phyloP scores from a whole-genome alignment of 2,797 vertebrate species.

The Gephyroberyx darwinii region DNA sequence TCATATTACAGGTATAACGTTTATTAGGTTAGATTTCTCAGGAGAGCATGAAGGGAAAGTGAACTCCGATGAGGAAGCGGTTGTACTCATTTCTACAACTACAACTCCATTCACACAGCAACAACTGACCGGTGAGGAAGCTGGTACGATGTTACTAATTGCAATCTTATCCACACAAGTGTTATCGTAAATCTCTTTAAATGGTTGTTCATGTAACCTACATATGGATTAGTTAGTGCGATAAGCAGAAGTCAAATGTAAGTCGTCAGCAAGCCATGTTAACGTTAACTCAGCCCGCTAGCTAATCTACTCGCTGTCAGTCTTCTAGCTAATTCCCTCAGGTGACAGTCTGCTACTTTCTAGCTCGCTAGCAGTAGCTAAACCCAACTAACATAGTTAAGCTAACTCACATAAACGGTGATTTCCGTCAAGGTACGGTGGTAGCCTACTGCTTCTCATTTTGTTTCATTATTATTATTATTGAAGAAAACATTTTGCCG shows the following conservation, averaged over 20 bases:
- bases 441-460: too few species aligned
- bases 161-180: not conserved
- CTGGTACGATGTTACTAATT: not conserved
- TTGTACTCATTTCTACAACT: too few species aligned
- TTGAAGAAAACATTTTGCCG: too few species aligned
- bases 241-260: too few species aligned
- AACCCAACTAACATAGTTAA: not conserved
- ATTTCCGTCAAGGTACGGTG: too few species aligned
- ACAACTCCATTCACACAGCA: too few species aligned
- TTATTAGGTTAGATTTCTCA: not conserved
- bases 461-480: too few species aligned
- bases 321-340: conserved; percentile 45
- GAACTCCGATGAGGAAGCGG: not conserved
- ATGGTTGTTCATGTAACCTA: too few species aligned
- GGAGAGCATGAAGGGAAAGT: not conserved
- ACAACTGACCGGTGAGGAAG: not conserved
- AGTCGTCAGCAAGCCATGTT: too few species aligned
- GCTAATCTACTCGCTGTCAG: not conserved
- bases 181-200: too few species aligned
- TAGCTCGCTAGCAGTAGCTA: conserved; percentile 8
- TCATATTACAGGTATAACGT: too few species aligned
- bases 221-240: not conserved
- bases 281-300: not conserved
- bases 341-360: conserved; percentile 53
- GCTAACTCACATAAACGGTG: too few species aligned